phyloP scores from a whole-genome alignment of 1,140 invertebrate species.

The Neodiprion pinetum region DNA sequence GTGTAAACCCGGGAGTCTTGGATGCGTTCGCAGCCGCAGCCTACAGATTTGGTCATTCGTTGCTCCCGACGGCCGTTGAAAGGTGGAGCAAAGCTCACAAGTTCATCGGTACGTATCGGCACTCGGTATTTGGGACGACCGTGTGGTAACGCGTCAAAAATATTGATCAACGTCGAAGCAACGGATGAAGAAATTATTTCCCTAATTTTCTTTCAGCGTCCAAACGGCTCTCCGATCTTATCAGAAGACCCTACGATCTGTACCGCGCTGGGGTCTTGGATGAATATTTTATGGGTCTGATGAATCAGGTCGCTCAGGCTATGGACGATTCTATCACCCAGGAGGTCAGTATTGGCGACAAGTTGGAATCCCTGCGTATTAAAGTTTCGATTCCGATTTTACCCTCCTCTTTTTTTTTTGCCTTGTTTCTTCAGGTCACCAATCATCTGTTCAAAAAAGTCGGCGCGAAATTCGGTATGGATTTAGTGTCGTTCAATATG shows the following conservation, averaged over 20 bases:
- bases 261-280: constrained; percentile 90
- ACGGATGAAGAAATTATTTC: neutral
- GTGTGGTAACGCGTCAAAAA: constrained; percentile 1
- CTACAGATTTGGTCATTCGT: constrained; percentile 89
- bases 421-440: constrained; percentile 66
- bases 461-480: constrained; percentile 85
- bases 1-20: constrained; percentile 85
- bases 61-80: constrained; percentile 87
- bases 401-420: neutral
- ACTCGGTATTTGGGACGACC: neutral
- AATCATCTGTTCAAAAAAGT: constrained; percentile 92
- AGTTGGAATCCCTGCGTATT: neutral
- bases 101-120: constrained; percentile 76
- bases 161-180: constrained; percentile 14
- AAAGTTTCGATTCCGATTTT: neutral
- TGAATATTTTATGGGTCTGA: constrained; percentile 90
- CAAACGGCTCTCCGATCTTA: constrained; percentile 86
- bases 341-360: constrained; percentile 67
- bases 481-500: constrained; percentile 94
- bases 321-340: constrained; percentile 95
- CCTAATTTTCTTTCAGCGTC: constrained; percentile 70
- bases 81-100: constrained; percentile 93
- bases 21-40: constrained; percentile 89
- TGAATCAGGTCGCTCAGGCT: constrained; percentile 94
- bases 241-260: constrained; percentile 87